Conservation (phyloP, 2,888 invertebrate genomes). For the Brassicogethes aeneus region DNA sequence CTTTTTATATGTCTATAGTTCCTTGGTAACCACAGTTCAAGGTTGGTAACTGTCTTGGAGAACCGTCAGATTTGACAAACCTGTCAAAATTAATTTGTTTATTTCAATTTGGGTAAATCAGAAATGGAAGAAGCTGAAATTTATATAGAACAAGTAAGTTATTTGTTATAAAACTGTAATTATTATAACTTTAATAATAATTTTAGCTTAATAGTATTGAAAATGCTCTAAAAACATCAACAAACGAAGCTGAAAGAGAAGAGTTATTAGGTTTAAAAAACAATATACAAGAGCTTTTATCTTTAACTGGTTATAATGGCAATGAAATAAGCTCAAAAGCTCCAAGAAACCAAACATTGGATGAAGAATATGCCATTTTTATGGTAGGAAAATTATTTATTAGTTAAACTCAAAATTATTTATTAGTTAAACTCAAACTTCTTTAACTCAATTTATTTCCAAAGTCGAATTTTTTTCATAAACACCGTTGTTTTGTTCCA, state of each 20-base stretch:
- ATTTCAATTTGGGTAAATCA: too few species aligned
- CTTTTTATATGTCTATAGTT: too few species aligned
- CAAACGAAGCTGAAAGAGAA: conserved; percentile 42
- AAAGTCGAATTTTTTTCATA: too few species aligned
- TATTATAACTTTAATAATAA: too few species aligned
- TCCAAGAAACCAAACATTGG: background rate
- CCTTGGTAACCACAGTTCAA: too few species aligned
- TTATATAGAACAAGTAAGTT: background rate
- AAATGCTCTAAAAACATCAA: conserved; percentile 45
- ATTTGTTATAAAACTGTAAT: too few species aligned
- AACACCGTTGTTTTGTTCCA: too few species aligned
- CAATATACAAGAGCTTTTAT: background rate
- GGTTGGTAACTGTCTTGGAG: too few species aligned
- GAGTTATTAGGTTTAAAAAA: background rate
- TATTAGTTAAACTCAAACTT: background rate
- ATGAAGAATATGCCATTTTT: background rate
- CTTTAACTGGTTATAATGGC: background rate
- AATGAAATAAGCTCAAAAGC: background rate
- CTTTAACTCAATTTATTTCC: too few species aligned
- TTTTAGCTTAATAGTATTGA: conserved; percentile 54
- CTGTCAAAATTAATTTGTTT: too few species aligned
- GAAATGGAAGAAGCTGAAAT: background rate
- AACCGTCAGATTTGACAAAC: too few species aligned
- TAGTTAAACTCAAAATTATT: background rate
- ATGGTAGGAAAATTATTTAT: background rate